Evolutionary conservation across 1,140 invertebrate species (phyloP).

Genomic region (Watersipora subatra): DNA sequence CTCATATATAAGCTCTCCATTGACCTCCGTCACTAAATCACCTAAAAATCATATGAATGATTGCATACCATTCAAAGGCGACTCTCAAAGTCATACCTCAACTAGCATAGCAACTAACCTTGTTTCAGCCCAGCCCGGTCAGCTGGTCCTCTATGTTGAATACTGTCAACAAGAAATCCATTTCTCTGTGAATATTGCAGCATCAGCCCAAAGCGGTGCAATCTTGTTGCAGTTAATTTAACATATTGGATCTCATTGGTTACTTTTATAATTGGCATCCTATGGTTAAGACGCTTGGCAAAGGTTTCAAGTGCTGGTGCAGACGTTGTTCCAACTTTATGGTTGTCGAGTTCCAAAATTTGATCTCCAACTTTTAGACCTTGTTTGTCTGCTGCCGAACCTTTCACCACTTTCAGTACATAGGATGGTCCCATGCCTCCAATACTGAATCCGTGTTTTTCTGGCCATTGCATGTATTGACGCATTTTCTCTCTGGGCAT

Average conservation of each 20-base stretch:
- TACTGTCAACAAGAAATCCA: background rate
- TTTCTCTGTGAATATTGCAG: background rate
- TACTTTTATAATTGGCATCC: constrained; percentile 28
- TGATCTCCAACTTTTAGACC: constrained; percentile 35
- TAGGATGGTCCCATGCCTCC: constrained; percentile 32
- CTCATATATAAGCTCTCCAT: background rate
- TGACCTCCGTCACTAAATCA: background rate
- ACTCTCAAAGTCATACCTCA: background rate
- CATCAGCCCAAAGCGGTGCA: background rate
- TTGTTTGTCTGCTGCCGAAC: constrained; percentile 25
- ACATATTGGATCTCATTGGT: constrained; percentile 27
- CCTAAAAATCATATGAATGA: background rate
- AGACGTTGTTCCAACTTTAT: constrained; percentile 31
- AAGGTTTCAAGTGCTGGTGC: constrained; percentile 23
- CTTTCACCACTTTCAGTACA: constrained; percentile 29
- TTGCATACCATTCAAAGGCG: background rate
- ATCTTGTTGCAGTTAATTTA: constrained; percentile 10
- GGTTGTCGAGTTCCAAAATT: constrained; percentile 31
- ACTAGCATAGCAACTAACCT: background rate
- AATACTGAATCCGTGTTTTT: constrained; percentile 34
- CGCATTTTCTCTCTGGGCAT: no score
- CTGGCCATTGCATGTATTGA: no score
- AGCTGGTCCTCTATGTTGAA: background rate
- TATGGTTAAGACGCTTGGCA: constrained; percentile 17
- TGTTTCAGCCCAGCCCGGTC: background rate